phyloP scores from a whole-genome alignment of 2,888 invertebrate species.

The Metellina segmentata region DNA sequence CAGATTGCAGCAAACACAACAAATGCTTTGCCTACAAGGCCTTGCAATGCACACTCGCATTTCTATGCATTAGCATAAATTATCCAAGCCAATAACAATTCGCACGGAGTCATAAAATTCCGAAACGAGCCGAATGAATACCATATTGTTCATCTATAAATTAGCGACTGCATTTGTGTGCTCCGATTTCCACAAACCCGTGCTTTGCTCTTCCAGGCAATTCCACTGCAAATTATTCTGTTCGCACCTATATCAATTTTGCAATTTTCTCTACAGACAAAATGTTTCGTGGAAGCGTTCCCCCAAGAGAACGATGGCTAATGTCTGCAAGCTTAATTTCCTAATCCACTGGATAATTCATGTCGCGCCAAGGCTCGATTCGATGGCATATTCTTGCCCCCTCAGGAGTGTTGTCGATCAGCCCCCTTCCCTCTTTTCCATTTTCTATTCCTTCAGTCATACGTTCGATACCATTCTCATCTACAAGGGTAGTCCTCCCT shows the following conservation, averaged over 20 bases:
- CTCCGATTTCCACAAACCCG: neutral
- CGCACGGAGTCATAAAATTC: neutral
- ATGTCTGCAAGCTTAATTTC: slow-evolving; percentile 61
- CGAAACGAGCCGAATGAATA: neutral
- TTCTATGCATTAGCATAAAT: neutral
- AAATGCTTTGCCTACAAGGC: no score
- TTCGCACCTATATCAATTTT: slow-evolving; percentile 22
- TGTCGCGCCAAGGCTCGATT: slow-evolving; percentile 17
- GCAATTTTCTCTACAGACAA: slow-evolving; percentile 16
- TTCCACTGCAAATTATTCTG: neutral
- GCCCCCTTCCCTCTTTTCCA: neutral
- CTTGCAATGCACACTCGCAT: neutral
- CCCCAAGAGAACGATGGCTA: slow-evolving; percentile 41
- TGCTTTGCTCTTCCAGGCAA: neutral
- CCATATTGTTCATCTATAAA: neutral
- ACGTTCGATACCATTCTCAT: slow-evolving; percentile 27
- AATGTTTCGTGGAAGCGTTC: neutral
- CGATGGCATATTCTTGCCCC: slow-evolving; percentile 30
- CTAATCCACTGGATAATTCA: slow-evolving; percentile 70
- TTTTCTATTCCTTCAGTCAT: slow-evolving; percentile 35
- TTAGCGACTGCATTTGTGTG: neutral
- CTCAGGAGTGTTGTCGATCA: neutral
- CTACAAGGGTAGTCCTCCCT: neutral
- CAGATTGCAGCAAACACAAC: no score
- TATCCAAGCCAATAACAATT: neutral